Base-by-base conservation (phyloP, 2,113 vertebrate genomes). In the Clarias magur region DNA sequence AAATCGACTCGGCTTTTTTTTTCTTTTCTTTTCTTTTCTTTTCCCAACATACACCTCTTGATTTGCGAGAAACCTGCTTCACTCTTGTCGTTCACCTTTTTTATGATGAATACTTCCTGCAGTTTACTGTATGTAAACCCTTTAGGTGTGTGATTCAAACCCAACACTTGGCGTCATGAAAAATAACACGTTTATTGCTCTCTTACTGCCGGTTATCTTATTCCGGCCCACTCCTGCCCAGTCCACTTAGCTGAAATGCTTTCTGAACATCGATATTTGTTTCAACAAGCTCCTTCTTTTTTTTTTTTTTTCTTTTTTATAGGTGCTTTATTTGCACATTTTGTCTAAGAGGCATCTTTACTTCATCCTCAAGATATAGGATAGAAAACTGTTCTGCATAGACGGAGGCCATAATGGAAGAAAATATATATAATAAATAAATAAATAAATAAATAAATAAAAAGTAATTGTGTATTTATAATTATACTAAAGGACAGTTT, bases 281-380 rank as follows among this genome's bases (percentile, higher is more conserved):
- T 76, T 62, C 84, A 53, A 48, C 54, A 42, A 57, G 83, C 25
- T 53, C 60, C 57, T 82, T 38, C n/a, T 6, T n/a, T 42, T 34
- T 54, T 34, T 34, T 34, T 34, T 34, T n/a, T n/a, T n/a, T n/a
- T n/a, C n/a, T 38, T 38, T 38, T 38, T 38, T 27, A 72, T 62
- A 21, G 21, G 0, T 5, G 42, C n/a, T 65, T 78, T 81, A 85
- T 62, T 84, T 82, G 88, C 84, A 80, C 42, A 83, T 84, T 90
- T 89, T 87, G 83, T 89, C 85, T 91, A 86, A 91, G 12, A 70
- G 67, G 30, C 34, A 42, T 42, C 34, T 21, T 19, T 21, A 27
- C 65, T 67, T 67, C 16, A 59, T 59, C 57, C 57, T 59, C 16
- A 27, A 67, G n/a, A 68, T 30, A 68, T 0, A 68, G 4, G 12